Conservation (phyloP, 2,113 vertebrate genomes). For the Connochaetes taurinus region DNA sequence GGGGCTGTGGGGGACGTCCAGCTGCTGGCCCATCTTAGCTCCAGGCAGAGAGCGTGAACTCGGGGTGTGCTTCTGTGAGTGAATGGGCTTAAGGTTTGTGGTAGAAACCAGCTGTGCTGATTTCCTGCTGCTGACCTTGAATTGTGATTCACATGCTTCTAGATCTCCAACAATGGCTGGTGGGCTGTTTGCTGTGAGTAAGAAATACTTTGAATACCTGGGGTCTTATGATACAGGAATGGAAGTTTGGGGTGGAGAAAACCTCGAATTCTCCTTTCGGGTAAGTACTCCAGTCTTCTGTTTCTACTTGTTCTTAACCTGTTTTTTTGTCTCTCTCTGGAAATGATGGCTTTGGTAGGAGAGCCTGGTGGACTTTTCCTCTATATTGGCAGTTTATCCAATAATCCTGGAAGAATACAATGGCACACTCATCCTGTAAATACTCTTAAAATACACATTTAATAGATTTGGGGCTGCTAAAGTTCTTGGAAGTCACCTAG, state of each 20-base stretch:
- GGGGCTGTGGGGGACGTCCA: rapidly evolving
- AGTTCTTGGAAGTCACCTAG: neutral
- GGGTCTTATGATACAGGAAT: slow-evolving; percentile 98
- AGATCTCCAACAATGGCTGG: slow-evolving; percentile 99
- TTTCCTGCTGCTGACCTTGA: neutral
- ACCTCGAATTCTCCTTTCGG: slow-evolving; percentile 98
- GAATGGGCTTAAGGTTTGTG: neutral
- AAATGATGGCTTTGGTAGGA: neutral
- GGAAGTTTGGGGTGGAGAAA: slow-evolving; percentile 99
- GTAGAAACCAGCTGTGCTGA: rapidly evolving
- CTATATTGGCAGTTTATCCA: neutral
- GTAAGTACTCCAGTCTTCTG: slow-evolving; percentile 78
- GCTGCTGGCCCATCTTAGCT: neutral
- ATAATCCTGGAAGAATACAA: neutral
- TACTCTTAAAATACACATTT: neutral
- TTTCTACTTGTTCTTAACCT: neutral
- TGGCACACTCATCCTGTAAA: neutral
- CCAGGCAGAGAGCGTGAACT: rapidly evolving
- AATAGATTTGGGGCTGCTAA: neutral
- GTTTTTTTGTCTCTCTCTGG: neutral
- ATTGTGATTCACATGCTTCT: neutral
- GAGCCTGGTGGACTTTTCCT: neutral
- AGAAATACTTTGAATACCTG: slow-evolving; percentile 94
- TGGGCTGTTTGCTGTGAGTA: slow-evolving; percentile 95
- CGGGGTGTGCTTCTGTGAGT: neutral